Conservation (phyloP, 2,797 vertebrate species). For the Parotocinclus haroldoi region DNA sequence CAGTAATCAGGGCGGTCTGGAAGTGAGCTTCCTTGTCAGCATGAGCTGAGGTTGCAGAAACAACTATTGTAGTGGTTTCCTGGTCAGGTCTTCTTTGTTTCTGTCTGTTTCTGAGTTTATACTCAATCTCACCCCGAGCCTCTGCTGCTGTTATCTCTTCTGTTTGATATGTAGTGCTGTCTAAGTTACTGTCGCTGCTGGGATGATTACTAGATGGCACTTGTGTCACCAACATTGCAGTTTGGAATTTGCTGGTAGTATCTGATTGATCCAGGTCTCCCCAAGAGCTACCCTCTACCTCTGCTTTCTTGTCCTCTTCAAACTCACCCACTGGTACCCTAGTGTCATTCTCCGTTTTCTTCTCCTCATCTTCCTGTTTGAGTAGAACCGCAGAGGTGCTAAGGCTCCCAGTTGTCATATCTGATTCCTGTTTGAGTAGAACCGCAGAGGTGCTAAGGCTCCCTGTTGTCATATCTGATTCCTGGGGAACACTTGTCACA, state of each 20-base stretch:
- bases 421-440: slow-evolving; percentile 5
- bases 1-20: not conserved
- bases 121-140: slow-evolving; percentile 70
- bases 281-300: slow-evolving; percentile 43
- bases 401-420: not conserved
- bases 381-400: not conserved
- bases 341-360: not conserved
- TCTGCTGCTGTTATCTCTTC: slow-evolving; percentile 61
- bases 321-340: not conserved
- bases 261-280: slow-evolving; percentile 29
- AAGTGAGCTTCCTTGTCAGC: not conserved
- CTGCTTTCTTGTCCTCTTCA: slow-evolving; percentile 14
- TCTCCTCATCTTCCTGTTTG: slow-evolving; percentile 9
- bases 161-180: slow-evolving; percentile 22
- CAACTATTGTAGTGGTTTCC: slow-evolving; percentile 2
- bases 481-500: slow-evolving; percentile 20
- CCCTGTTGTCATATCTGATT: not conserved
- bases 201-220: not conserved
- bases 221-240: not conserved
- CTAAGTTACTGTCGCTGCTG: not conserved
- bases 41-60: not conserved
- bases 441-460: not conserved
- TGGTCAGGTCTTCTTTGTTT: slow-evolving; percentile 23
- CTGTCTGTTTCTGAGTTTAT: slow-evolving; percentile 44
- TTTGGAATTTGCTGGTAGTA: slow-evolving; percentile 3